Evolutionary conservation across 2,888 invertebrate species (phyloP).

Genomic region (Strigamia transsilvanica): DNA sequence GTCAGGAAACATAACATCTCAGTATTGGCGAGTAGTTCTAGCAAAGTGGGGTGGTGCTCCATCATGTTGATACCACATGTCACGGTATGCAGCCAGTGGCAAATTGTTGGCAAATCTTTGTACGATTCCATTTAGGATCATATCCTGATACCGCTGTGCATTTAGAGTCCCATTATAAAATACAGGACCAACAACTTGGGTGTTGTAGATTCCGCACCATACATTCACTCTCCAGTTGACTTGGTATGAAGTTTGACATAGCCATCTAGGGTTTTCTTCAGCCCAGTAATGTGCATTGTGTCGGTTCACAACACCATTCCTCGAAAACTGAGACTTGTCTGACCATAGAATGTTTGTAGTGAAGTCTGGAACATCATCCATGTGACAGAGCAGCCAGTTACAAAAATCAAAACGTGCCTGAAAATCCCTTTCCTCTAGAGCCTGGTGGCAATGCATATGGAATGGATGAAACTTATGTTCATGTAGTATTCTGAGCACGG

Average conservation of each 20-base stretch:
- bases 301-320: background rate
- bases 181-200: background rate
- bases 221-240: background rate
- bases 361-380: background rate
- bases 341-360: background rate
- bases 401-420: background rate
- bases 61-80: slow-evolving; percentile 56
- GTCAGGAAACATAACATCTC: no score
- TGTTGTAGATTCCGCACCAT: slow-evolving; percentile 18
- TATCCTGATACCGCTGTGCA: background rate
- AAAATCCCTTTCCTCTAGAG: background rate
- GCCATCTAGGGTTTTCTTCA: background rate
- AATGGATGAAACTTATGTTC: background rate
- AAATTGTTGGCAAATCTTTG: slow-evolving; percentile 32
- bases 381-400: background rate
- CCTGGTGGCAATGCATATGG: slow-evolving; percentile 25
- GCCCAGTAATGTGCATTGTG: slow-evolving; percentile 37
- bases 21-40: no score
- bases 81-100: background rate
- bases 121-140: slow-evolving; percentile 26
- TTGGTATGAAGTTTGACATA: background rate
- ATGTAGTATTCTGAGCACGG: background rate
- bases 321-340: background rate
- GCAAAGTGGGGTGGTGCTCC: slow-evolving; percentile 55
- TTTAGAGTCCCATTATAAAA: background rate